phyloP scores from a whole-genome alignment of 1,140 invertebrate species.

The Wiebesia pumilae region DNA sequence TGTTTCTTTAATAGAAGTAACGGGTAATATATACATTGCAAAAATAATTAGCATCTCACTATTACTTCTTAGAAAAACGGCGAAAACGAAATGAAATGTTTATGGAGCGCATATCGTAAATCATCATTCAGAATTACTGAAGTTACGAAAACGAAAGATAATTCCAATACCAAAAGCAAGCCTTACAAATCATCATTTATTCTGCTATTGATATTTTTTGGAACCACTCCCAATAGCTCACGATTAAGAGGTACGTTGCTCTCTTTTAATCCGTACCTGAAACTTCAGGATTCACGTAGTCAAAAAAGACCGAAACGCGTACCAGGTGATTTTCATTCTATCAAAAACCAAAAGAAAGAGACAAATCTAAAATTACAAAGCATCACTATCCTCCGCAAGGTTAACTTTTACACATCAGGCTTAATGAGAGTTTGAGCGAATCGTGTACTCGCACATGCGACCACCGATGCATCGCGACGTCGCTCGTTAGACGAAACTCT shows the following conservation, averaged over 20 bases:
- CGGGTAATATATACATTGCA: neutral
- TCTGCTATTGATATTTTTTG: too few relatives aligned
- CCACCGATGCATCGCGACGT: neutral
- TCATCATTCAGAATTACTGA: neutral
- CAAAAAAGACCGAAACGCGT: too few relatives aligned
- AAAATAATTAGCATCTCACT: neutral
- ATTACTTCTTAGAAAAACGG: neutral
- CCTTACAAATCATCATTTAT: too few relatives aligned
- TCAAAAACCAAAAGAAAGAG: neutral
- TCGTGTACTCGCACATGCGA: neutral
- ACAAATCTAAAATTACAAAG: neutral
- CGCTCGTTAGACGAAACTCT: slow-evolving; percentile 33
- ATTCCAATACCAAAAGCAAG: too few relatives aligned
- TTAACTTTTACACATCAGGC: neutral
- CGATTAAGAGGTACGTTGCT: too few relatives aligned
- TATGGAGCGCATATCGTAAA: neutral
- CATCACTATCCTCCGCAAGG: neutral
- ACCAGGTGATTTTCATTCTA: neutral
- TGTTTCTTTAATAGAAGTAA: neutral
- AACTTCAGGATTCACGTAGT: too few relatives aligned
- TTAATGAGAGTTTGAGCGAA: neutral
- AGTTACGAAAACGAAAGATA: neutral
- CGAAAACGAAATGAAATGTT: neutral
- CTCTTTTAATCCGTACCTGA: too few relatives aligned
- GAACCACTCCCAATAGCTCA: too few relatives aligned